Base-by-base conservation (phyloP, 2,113 vertebrate species). In the Neotragus pygmaeus region DNA sequence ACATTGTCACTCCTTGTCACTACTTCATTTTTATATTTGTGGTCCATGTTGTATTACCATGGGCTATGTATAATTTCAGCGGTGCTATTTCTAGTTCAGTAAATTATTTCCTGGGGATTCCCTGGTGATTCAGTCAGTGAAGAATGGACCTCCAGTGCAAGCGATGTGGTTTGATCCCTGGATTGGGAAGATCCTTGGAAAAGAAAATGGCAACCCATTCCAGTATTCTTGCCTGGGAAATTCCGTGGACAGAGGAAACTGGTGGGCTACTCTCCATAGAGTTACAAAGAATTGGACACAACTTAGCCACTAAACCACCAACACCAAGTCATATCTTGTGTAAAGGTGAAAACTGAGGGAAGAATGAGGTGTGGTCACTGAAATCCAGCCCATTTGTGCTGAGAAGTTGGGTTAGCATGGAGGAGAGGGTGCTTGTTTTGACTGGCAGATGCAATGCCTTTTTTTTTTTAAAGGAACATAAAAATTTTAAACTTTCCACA, bases 361-460 rank as follows among this genome's bases (percentile, higher is more conserved):
- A 8, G 39, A 16, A 3, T 4, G 11, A 14, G 6, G 2, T 9
- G 5, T 11, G 2, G 8, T 28, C n/a, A 1, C 30, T 85, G 47
- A 47, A 49, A 58, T 60, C n/a, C 47, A 88, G 36, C 25, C 49
- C 17, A 0, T 51, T 43, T 64, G 57, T 43, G 53, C 55, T 57
- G 36, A 23, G 36, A 57, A 7, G 3, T 28, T 16, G 33, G 25
- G 33, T 43, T 47, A 45, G 6, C 21, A 39, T 53, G 23, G 11
- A 57, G 49, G 86, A 75, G 78, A 66, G 3, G 2, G 17, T n/a
- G 2, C 30, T 80, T 80, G 15, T 55, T 62, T 51, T 93, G 66
- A 60, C 57, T n/a, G 49, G n/a, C 11, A 30, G 47, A 25, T 5
- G 28, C 43, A 3, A 14, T 47, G 11, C 1, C 6, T 14, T 36